phyloP scores from a whole-genome alignment of 2,797 vertebrate genomes.

The Eleutherodactylus coqui region DNA sequence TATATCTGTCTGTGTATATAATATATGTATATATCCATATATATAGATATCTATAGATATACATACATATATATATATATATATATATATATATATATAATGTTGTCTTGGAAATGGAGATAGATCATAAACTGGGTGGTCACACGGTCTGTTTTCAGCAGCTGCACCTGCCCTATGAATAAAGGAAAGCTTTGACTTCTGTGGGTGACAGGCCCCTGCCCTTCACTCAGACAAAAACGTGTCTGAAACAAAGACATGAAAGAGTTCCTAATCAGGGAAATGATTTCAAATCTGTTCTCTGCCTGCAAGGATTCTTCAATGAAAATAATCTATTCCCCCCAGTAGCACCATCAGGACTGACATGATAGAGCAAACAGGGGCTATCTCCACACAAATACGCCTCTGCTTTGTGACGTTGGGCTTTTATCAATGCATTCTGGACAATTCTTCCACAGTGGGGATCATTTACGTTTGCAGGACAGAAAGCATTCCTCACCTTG shows the following conservation, averaged over 20 bases:
- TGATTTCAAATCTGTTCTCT: conserved; percentile 59
- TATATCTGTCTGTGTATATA: neutral
- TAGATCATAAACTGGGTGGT: conserved; percentile 39
- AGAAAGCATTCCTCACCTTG: conserved; percentile 7
- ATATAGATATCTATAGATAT: too few species aligned
- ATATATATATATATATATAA: neutral
- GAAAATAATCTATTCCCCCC: conserved; percentile 46
- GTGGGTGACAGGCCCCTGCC: conserved; percentile 52
- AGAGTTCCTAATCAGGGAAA: conserved; percentile 51
- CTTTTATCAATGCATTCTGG: neutral
- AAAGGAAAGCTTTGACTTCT: conserved; percentile 47
- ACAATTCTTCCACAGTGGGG: conserved; percentile 11
- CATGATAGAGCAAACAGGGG: conserved; percentile 23
- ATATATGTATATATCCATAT: too few species aligned
- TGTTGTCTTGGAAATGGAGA: neutral
- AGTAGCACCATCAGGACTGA: conserved; percentile 24
- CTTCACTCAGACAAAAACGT: conserved; percentile 45
- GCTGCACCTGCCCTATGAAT: conserved; percentile 56
- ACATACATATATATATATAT: neutral
- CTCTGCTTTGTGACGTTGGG: neutral
- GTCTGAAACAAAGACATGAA: conserved; percentile 58
- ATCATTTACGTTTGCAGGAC: neutral
- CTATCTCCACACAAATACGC: neutral
- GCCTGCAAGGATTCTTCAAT: conserved; percentile 43
- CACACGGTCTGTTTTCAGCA: conserved; percentile 37